Percentiles rank a stretch among this genome's conserved stretches.
phyloP scores from a whole-genome alignment of 2,888 invertebrate genomes.

The Bombylius discolor region DNA sequence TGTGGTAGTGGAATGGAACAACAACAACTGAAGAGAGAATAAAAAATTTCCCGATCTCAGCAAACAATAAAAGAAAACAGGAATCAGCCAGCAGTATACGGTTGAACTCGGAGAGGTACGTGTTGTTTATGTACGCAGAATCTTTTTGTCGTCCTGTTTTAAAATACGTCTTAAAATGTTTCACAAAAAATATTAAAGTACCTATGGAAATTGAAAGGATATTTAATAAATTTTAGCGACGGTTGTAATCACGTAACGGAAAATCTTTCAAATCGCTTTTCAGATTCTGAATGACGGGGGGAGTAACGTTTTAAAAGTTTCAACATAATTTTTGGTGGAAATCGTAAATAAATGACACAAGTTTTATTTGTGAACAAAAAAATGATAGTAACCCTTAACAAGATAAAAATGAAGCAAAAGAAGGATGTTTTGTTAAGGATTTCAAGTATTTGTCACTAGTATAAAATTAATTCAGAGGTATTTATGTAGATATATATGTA shows the following conservation, averaged over 20 bases:
- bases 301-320: too few species aligned
- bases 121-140: constrained; percentile 25
- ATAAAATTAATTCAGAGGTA: too few species aligned
- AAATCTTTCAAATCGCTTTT: not conserved
- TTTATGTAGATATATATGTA: too few species aligned
- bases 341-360: too few species aligned
- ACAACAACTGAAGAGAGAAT: not conserved
- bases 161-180: not conserved
- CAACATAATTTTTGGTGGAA: too few species aligned
- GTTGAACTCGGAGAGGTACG: constrained; percentile 34
- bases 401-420: too few species aligned
- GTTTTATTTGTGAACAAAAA: too few species aligned
- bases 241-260: not conserved
- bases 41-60: not conserved
- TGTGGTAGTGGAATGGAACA: too few species aligned
- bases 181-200: too few species aligned
- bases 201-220: not conserved
- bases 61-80: constrained; percentile 4
- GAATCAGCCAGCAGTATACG: constrained; percentile 35
- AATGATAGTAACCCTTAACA: too few species aligned
- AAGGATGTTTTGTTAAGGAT: too few species aligned
- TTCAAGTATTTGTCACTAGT: too few species aligned
- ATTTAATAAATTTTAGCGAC: not conserved
- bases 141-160: constrained; percentile 4
- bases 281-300: not conserved